Evolutionary conservation across 1,140 invertebrate species (phyloP).

Genomic region (Uloborus diversus): DNA sequence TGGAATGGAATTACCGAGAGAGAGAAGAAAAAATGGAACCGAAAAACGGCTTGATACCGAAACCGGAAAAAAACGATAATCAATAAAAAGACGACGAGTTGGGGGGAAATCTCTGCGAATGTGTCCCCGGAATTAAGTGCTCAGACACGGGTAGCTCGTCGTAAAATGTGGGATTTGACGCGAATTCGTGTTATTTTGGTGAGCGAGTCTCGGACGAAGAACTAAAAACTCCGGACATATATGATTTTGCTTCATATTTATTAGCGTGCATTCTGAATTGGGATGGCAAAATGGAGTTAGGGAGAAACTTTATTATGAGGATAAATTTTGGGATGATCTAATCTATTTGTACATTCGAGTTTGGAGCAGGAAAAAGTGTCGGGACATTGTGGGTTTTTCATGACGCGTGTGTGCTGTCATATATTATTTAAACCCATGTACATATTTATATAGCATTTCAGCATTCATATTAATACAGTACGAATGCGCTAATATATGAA

Average conservation of each 20-base stretch:
- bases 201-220: background rate
- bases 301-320: no score
- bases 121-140: background rate
- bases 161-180: slow-evolving; percentile 27
- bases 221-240: background rate
- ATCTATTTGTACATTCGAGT: no score
- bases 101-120: background rate
- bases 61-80: slow-evolving; percentile 9
- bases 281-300: no score
- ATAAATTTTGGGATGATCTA: no score
- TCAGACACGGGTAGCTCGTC: background rate
- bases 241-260: background rate
- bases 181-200: background rate
- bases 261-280: no score
- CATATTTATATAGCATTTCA: no score
- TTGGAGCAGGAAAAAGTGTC: no score
- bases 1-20: background rate
- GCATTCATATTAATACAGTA: no score
- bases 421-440: no score
- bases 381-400: no score
- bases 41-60: background rate
- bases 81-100: slow-evolving; percentile 5
- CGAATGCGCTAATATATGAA: no score
- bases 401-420: no score
- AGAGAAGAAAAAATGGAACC: background rate